Percentiles rank a stretch among this genome's conserved stretches.
Conservation (phyloP, 2,113 vertebrate genomes). For the Barbus barbus region DNA sequence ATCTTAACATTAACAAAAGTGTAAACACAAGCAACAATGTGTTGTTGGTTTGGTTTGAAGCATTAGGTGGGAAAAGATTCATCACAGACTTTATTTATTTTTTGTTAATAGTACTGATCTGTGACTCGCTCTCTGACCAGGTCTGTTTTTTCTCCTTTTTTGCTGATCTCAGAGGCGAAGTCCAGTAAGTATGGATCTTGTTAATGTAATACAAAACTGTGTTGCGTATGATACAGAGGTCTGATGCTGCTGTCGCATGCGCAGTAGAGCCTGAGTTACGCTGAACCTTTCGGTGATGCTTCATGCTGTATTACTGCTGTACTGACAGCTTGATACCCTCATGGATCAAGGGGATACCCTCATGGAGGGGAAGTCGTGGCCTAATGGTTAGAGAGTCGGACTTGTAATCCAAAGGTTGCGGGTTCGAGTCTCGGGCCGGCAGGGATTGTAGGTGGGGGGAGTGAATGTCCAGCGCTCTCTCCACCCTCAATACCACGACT, state of each 20-base stretch:
- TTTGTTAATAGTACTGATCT: constrained; percentile 64
- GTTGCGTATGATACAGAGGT: background rate
- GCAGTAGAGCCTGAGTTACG: background rate
- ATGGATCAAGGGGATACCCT: no score
- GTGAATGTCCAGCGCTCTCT: no score
- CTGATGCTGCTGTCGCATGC: background rate
- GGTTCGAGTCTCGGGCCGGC: no score
- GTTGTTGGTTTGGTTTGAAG: background rate
- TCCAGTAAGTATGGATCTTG: constrained; percentile 77
- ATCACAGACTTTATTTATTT: background rate
- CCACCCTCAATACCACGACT: no score
- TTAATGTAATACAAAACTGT: background rate
- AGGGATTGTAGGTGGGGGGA: no score
- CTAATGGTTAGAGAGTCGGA: no score
- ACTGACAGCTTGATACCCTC: background rate
- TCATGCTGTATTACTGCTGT: background rate
- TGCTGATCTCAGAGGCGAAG: constrained; percentile 86
- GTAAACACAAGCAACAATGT: background rate
- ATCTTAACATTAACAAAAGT: background rate
- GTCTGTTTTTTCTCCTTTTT: constrained; percentile 85
- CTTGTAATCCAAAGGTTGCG: no score
- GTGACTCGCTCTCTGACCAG: constrained; percentile 80
- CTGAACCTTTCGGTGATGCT: background rate
- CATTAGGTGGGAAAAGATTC: background rate
- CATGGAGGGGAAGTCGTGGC: no score